Evolutionary conservation across 2,113 vertebrate species (phyloP).

Genomic region (Triplophysa dalaica): DNA sequence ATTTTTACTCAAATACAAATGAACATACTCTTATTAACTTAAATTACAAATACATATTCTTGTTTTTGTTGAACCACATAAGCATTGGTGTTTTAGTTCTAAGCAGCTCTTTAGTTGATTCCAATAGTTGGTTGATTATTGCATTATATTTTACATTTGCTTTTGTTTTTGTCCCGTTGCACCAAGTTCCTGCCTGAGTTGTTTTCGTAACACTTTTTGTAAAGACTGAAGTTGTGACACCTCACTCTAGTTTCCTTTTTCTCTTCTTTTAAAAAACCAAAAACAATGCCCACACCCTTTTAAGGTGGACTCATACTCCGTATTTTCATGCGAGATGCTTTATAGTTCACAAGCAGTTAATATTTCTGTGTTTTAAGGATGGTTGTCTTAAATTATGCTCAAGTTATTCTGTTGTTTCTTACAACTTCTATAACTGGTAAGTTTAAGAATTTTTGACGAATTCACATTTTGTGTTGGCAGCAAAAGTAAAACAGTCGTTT

Average conservation of each 20-base stretch:
- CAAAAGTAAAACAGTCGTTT: too few species aligned
- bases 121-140: too few species aligned
- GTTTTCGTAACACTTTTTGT: too few species aligned
- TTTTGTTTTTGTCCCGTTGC: too few species aligned
- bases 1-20: too few species aligned
- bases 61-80: too few species aligned
- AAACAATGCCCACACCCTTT: not conserved
- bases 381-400: not conserved
- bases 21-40: too few species aligned
- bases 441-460: not conserved
- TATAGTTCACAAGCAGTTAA: not conserved
- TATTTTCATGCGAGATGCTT: not conserved
- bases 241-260: not conserved
- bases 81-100: too few species aligned
- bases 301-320: not conserved
- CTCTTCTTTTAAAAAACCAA: not conserved
- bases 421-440: conserved; percentile 30
- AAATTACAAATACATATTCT: too few species aligned
- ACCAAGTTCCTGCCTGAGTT: too few species aligned
- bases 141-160: too few species aligned
- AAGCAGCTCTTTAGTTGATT: too few species aligned
- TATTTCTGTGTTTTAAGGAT: not conserved
- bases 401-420: conserved; percentile 11
- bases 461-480: not conserved
- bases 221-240: not conserved